These are phyloP conservation scores for Chironomus riparius DNA, from an alignment of 2,888 invertebrate species.

Conservation along the genomic window DNA sequence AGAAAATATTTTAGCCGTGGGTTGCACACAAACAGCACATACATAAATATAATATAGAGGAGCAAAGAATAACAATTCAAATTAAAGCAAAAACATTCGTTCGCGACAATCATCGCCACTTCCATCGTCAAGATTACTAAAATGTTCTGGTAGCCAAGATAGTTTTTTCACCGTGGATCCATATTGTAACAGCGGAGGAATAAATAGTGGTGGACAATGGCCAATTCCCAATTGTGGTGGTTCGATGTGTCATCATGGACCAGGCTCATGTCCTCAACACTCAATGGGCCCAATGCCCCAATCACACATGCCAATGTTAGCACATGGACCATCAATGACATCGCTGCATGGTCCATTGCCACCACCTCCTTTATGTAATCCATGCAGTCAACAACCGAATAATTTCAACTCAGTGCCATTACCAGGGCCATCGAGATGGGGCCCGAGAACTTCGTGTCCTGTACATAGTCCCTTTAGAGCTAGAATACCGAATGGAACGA, in stretches of 20 bases:
- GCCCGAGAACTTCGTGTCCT: slow-evolving; percentile 43
- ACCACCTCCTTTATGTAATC: slow-evolving; percentile 43
- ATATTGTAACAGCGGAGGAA: slow-evolving; percentile 39
- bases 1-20: not conserved
- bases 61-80: not conserved
- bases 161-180: slow-evolving; percentile 43
- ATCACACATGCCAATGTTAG: slow-evolving; percentile 12
- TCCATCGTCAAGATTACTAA: slow-evolving; percentile 39
- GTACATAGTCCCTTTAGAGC: slow-evolving; percentile 44
- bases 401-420: slow-evolving; percentile 41
- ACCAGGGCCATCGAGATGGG: slow-evolving; percentile 42
- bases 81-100: slow-evolving; percentile 37
- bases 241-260: slow-evolving; percentile 37
- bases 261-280: slow-evolving; percentile 33
- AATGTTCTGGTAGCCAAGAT: slow-evolving; percentile 46
- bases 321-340: slow-evolving; percentile 37
- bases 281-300: slow-evolving; percentile 25
- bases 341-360: slow-evolving; percentile 35
- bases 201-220: slow-evolving; percentile 37
- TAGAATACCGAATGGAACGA: slow-evolving; percentile 43
- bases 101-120: slow-evolving; percentile 44
- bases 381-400: slow-evolving; percentile 37
- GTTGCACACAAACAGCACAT: not conserved
- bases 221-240: slow-evolving; percentile 35
- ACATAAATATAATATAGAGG: not conserved